phyloP scores from a whole-genome alignment of 2,797 vertebrate species.

The Thalassophryne amazonica region DNA sequence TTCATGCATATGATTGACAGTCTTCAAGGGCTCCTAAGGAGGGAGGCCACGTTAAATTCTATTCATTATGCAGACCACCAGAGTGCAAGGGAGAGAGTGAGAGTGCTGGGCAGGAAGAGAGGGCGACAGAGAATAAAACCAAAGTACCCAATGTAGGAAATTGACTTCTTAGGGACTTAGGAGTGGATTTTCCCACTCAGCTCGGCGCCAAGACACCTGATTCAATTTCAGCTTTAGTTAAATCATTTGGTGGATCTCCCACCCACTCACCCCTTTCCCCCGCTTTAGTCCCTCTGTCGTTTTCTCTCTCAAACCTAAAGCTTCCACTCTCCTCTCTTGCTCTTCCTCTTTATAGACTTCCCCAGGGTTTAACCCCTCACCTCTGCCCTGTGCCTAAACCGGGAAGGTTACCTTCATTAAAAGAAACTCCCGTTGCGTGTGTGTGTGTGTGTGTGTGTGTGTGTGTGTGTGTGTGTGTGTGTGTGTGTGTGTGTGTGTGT shows the following conservation, averaged over 20 bases:
- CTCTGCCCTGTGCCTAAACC: slow-evolving; percentile 49
- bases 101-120: neutral
- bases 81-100: slow-evolving; percentile 18
- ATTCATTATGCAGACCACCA: slow-evolving; percentile 64
- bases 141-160: slow-evolving; percentile 36
- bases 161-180: slow-evolving; percentile 53
- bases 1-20: slow-evolving; percentile 42
- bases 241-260: slow-evolving; percentile 34
- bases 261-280: slow-evolving; percentile 14
- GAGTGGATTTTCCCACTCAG: slow-evolving; percentile 55
- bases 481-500: slow-evolving; percentile 30
- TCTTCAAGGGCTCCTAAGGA: slow-evolving; percentile 39
- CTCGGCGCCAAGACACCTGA: slow-evolving; percentile 48
- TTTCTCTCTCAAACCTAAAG: slow-evolving; percentile 19
- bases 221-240: slow-evolving; percentile 51
- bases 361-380: slow-evolving; percentile 70
- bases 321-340: slow-evolving; percentile 26
- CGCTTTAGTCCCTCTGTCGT: slow-evolving; percentile 12
- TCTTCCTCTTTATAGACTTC: slow-evolving; percentile 56
- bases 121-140: slow-evolving; percentile 24
- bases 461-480: neutral
- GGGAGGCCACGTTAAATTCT: slow-evolving; percentile 53
- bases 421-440: slow-evolving; percentile 58
- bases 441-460: slow-evolving; percentile 6
- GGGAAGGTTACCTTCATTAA: slow-evolving; percentile 69